These are phyloP conservation scores for Eulithis testata DNA, from an alignment of 2,888 invertebrate genomes.

Conservation along the genomic window DNA sequence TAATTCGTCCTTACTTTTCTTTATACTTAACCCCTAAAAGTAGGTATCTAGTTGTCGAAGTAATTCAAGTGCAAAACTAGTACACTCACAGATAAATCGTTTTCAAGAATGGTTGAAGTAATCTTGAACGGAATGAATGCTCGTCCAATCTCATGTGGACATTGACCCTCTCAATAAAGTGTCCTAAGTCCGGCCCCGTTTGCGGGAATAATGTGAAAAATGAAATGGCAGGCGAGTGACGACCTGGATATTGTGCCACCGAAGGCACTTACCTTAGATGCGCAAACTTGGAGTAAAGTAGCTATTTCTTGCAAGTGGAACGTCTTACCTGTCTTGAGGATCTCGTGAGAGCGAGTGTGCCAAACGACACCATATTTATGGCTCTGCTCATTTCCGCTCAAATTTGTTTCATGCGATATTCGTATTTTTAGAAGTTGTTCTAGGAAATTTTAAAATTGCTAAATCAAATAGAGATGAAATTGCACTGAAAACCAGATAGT, in stretches of 20 bases:
- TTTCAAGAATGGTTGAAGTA: not conserved
- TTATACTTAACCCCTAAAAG: too few species aligned
- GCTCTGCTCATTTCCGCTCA: constrained; percentile 32
- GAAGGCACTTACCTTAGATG: constrained; percentile 37
- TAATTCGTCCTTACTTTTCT: too few species aligned
- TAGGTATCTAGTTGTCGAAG: too few species aligned
- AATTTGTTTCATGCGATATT: constrained; percentile 5
- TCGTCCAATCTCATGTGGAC: not conserved
- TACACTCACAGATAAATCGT: not conserved
- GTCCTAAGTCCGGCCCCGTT: constrained; percentile 10
- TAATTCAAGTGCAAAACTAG: too few species aligned
- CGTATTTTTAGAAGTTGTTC: not conserved
- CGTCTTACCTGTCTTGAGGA: constrained; percentile 28
- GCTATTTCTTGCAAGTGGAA: constrained; percentile 45
- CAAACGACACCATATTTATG: constrained; percentile 33
- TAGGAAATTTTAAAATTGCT: too few species aligned
- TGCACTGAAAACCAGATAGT: too few species aligned
- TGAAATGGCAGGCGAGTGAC: constrained; percentile 54
- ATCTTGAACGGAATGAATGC: not conserved
- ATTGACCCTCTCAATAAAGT: constrained; percentile 1
- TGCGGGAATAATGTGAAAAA: constrained; percentile 54
- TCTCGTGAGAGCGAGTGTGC: constrained; percentile 20
- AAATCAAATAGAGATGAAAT: too few species aligned
- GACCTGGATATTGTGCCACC: constrained; percentile 51
- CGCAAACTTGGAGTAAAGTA: constrained; percentile 39